Base-by-base conservation (phyloP, 2,113 vertebrate species). In the Epinephelus cyanopodus region DNA sequence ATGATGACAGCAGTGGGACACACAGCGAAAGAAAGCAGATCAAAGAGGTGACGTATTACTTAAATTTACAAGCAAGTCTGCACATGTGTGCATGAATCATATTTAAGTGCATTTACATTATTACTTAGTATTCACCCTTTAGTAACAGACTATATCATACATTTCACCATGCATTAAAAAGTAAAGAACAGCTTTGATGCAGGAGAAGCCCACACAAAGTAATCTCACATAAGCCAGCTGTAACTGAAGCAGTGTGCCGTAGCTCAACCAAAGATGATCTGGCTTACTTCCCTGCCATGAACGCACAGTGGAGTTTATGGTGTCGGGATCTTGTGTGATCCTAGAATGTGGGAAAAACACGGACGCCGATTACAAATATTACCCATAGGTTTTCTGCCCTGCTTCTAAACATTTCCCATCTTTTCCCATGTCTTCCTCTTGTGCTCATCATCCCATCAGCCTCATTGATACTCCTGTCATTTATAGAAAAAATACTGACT, bases 171-270 rank as follows among this genome's bases (percentile, higher is more conserved):
- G 11, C 2, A 90, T 79, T 85, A 52, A 83, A 81, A 47, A 54
- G 29, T 66, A 56, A 50, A 86, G 77, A 63, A 73, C 56, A 67
- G 77, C 81, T 82, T 83, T 74, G 58, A 80, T 65, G 71, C 77
- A 60, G 54, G 50, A 80, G 18, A 29, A 74, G 67, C 45, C 58
- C 74, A 79, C 64, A 74, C 57, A 82, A 23, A 70, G 25, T 78
- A 79, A 84, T 79, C 62, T 69, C 70, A 82, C 75, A 85, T 87
- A 78, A 80, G 76, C 50, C 74, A 48, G 29, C 52, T 87, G 71
- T 75, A 89, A 90, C 67, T 76, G 79, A 92, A 87, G 54, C 84
- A 86, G 74, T 29, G 74, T 89, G 89, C 53, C 66, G 50, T 65
- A 74, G 65, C 76, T 82, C 76, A 66, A 77, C 64, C 72, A 68